A percentile compares a stretch with the other conserved stretches of the same genome.
Conservation (phyloP, 1,140 invertebrate species). For the Drosophila bocqueti region DNA sequence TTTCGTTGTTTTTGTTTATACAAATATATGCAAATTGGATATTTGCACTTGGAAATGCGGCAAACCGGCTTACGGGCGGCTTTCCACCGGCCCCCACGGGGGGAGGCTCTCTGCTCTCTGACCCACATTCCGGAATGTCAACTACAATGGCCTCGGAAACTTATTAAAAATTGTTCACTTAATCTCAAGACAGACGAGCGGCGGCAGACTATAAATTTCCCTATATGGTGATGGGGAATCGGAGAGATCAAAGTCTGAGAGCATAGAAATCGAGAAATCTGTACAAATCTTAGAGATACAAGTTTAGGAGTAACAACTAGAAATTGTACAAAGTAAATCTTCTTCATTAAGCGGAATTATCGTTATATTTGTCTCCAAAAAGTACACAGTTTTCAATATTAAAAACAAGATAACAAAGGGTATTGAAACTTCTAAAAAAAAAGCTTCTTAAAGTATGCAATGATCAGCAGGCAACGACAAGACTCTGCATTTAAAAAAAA, state of each 20-base stretch:
- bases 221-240: background rate
- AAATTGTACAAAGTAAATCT: background rate
- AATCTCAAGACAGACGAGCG: slow-evolving; percentile 1
- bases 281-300: background rate
- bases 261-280: background rate
- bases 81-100: background rate
- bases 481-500: background rate
- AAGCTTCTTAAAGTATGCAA: background rate
- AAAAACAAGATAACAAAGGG: no score
- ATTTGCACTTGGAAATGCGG: slow-evolving; percentile 27
- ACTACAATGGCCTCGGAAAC: slow-evolving; percentile 20
- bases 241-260: background rate
- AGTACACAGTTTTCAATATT: no score
- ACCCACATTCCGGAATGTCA: slow-evolving; percentile 21
- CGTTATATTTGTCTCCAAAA: background rate
- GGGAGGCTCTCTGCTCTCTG: slow-evolving; percentile 6
- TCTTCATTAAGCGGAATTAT: background rate
- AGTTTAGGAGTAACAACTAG: background rate
- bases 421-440: background rate
- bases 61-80: slow-evolving; percentile 15
- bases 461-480: background rate
- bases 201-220: background rate
- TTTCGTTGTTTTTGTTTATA: background rate
- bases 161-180: slow-evolving; percentile 18
- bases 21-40: slow-evolving; percentile 23